A percentile compares a stretch with the other conserved stretches of the same genome.
Conservation (phyloP, 2,797 vertebrate species). For the Typhlichthys eigenmanni region DNA sequence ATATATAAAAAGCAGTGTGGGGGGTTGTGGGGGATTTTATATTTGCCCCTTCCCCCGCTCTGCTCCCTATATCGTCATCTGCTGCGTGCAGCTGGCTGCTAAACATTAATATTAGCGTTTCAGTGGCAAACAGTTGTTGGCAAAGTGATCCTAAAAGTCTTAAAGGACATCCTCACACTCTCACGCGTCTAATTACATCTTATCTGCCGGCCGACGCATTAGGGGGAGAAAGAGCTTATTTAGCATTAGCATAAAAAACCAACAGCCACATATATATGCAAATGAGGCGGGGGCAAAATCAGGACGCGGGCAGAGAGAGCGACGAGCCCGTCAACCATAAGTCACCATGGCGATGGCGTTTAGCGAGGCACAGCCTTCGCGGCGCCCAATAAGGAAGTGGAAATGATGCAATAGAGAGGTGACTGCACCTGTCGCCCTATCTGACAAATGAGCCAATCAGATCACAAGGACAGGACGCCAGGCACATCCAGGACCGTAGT, state of each 20-base stretch:
- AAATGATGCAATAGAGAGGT: slow-evolving; percentile 48
- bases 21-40: background rate
- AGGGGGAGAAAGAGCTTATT: slow-evolving; percentile 43
- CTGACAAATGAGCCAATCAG: slow-evolving; percentile 72
- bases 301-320: slow-evolving; percentile 38
- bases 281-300: slow-evolving; percentile 53
- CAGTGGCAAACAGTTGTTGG: slow-evolving; percentile 57
- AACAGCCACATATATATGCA: slow-evolving; percentile 62
- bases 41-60: slow-evolving; percentile 13
- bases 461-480: slow-evolving; percentile 55
- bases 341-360: slow-evolving; percentile 62
- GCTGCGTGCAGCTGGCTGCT: slow-evolving; percentile 54
- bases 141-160: slow-evolving; percentile 65
- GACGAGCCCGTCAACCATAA: slow-evolving; percentile 49
- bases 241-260: slow-evolving; percentile 64
- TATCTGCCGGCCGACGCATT: slow-evolving; percentile 48
- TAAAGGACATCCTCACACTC: slow-evolving; percentile 58
- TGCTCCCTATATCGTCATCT: slow-evolving; percentile 4
- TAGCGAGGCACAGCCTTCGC: slow-evolving; percentile 53
- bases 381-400: slow-evolving; percentile 60
- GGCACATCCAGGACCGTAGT: slow-evolving; percentile 40
- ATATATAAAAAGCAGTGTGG: background rate
- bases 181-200: slow-evolving; percentile 58
- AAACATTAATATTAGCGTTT: slow-evolving; percentile 61
- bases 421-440: slow-evolving; percentile 60